phyloP scores from a whole-genome alignment of 2,888 invertebrate genomes.

The Nasonia oneida region DNA sequence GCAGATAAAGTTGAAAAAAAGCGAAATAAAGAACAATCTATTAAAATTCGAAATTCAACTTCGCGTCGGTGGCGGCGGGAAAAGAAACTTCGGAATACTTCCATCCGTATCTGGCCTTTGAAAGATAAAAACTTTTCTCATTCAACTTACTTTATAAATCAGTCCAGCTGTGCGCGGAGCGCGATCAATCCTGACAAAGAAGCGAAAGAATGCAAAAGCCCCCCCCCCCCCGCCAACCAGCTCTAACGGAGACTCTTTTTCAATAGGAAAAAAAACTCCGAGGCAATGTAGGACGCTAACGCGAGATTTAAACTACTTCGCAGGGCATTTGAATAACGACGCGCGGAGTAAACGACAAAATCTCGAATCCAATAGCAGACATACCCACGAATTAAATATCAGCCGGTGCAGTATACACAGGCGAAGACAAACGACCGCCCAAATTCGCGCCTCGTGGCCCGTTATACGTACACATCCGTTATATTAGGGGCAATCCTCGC shows the following conservation, averaged over 20 bases:
- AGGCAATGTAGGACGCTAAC: neutral
- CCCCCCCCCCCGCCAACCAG: slow-evolving; percentile 26
- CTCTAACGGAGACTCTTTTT: slow-evolving; percentile 53
- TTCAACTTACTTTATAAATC: slow-evolving; percentile 64
- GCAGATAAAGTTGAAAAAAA: slow-evolving; percentile 5
- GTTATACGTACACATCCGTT: slow-evolving; percentile 70
- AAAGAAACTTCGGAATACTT: slow-evolving; percentile 57
- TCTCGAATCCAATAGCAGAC: too few species aligned
- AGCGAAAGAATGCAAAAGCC: slow-evolving; percentile 62
- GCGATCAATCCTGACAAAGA: slow-evolving; percentile 63
- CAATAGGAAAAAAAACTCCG: neutral
- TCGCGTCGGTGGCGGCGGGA: slow-evolving; percentile 3
- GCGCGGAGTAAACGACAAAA: too few species aligned
- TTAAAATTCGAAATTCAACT: slow-evolving; percentile 62
- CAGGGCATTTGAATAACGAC: neutral
- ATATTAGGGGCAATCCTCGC: slow-evolving; percentile 74
- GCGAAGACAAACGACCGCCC: slow-evolving; percentile 74
- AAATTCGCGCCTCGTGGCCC: slow-evolving; percentile 76
- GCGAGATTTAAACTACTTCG: neutral
- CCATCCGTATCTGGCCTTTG: slow-evolving; percentile 59
- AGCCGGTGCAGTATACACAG: slow-evolving; percentile 29
- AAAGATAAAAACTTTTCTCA: slow-evolving; percentile 64
- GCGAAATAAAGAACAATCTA: slow-evolving; percentile 57
- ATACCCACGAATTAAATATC: slow-evolving; percentile 74
- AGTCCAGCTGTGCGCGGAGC: slow-evolving; percentile 55